These are phyloP conservation scores for Asarcornis scutulata DNA, from an alignment of 2,113 vertebrate species.

Conservation along the genomic window DNA sequence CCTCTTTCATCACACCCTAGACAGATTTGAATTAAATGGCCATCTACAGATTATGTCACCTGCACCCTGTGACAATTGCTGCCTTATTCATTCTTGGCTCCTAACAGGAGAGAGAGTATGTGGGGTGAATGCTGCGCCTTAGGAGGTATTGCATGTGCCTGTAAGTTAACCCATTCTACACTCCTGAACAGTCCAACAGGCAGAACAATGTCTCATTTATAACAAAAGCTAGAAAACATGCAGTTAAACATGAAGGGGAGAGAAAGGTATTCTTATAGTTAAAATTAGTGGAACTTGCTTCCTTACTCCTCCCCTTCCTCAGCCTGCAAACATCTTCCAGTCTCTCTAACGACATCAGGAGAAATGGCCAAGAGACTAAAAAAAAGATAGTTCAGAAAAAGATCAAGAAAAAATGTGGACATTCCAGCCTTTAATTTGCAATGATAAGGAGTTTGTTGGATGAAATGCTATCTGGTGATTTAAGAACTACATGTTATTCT, in stretches of 20 bases:
- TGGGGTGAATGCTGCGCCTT: fast-evolving
- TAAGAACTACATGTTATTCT: background rate
- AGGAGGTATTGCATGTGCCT: background rate
- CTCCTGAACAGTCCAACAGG: background rate
- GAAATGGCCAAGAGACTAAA: background rate
- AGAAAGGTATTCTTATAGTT: background rate
- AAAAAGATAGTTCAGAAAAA: background rate
- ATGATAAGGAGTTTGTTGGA: background rate
- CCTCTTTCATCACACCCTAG: background rate
- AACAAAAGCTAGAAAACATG: background rate
- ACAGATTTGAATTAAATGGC: background rate
- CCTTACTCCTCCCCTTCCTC: background rate
- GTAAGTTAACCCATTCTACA: background rate
- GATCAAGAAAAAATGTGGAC: background rate
- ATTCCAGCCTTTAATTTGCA: background rate
- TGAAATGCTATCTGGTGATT: background rate
- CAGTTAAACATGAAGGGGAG: background rate
- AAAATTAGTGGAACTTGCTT: background rate
- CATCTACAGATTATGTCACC: too few relatives aligned
- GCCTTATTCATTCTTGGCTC: background rate
- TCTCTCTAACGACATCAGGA: background rate
- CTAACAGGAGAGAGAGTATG: background rate
- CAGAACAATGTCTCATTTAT: background rate
- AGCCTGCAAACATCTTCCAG: background rate
- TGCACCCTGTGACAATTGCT: background rate